Conservation (phyloP, 2,888 invertebrate genomes). For the Disparrhopalites patrizii region DNA sequence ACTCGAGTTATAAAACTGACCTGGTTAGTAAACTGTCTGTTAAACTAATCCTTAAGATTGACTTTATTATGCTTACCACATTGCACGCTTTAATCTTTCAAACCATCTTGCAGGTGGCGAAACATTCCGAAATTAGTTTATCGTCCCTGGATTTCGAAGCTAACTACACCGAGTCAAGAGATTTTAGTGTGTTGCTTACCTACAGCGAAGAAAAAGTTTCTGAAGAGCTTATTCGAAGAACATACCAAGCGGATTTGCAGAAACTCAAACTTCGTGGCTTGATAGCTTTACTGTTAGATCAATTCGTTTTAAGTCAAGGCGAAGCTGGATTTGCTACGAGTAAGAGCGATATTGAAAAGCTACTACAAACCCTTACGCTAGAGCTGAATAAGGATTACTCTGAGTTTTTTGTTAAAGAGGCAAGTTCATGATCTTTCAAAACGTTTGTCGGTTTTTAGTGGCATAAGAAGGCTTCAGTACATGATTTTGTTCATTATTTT, state of each 20-base stretch:
- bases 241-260: slow-evolving; percentile 28
- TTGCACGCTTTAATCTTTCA: not conserved
- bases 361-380: slow-evolving; percentile 14
- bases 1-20: not conserved
- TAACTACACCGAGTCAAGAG: slow-evolving; percentile 35
- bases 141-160: slow-evolving; percentile 15
- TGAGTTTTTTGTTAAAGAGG: slow-evolving; percentile 18
- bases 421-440: too few relatives aligned
- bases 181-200: slow-evolving; percentile 34
- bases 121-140: slow-evolving; percentile 19
- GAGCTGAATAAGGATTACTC: slow-evolving; percentile 24
- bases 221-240: slow-evolving; percentile 11
- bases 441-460: too few relatives aligned
- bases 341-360: slow-evolving; percentile 13
- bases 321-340: slow-evolving; percentile 6
- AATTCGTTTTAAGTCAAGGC: slow-evolving; percentile 22
- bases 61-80: not conserved
- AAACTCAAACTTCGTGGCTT: slow-evolving; percentile 31
- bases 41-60: not conserved
- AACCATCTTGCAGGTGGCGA: slow-evolving; percentile 20
- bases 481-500: not conserved
- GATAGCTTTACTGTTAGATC: slow-evolving; percentile 23
- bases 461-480: too few relatives aligned
- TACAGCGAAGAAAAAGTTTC: slow-evolving; percentile 28
- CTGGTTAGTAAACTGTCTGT: not conserved